phyloP scores from a whole-genome alignment of 2,888 invertebrate genomes.

The Cantharis nigra region DNA sequence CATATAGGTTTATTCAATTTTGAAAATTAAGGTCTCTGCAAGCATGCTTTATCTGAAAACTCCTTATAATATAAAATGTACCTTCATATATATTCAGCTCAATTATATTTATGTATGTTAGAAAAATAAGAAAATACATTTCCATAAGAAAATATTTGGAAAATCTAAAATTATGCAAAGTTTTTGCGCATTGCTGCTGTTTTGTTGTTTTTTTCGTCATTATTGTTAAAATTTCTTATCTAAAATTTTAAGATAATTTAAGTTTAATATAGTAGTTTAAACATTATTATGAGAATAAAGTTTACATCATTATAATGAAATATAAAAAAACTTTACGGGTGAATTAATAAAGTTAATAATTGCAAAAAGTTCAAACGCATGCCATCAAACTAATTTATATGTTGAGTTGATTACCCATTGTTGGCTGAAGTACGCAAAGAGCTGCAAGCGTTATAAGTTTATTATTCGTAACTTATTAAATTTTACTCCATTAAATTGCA shows the following conservation, averaged over 20 bases:
- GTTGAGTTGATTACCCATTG: conserved; percentile 27
- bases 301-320: not conserved
- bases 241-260: not conserved
- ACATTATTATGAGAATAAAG: not conserved
- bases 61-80: not conserved
- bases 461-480: conserved; percentile 28
- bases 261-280: not conserved
- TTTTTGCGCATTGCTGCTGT: not conserved
- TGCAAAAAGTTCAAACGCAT: conserved; percentile 25
- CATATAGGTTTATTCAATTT: not conserved
- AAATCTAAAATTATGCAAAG: not conserved
- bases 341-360: conserved; percentile 26
- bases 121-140: not conserved
- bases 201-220: not conserved
- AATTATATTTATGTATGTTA: not conserved
- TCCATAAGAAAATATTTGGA: not conserved
- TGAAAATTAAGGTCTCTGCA: not conserved
- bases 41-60: not conserved
- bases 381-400: conserved; percentile 27
- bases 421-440: conserved; percentile 17
- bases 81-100: not conserved
- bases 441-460: conserved; percentile 18
- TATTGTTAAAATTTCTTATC: not conserved
- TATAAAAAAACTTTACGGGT: not conserved
- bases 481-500: conserved; percentile 29